These are phyloP conservation scores for Euborellia annulipes DNA, from an alignment of 1,140 invertebrate genomes.

Conservation along the genomic window DNA sequence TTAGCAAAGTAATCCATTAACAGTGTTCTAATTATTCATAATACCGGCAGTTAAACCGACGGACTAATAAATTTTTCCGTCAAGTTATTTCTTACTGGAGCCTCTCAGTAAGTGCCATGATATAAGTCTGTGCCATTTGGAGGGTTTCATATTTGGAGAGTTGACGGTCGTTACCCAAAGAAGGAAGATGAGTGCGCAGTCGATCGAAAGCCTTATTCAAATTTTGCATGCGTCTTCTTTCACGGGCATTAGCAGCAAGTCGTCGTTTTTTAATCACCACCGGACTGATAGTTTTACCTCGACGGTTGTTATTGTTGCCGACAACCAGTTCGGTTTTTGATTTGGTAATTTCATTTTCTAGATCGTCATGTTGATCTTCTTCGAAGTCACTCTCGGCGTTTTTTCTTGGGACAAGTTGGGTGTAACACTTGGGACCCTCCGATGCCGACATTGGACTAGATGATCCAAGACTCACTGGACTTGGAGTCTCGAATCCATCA, in stretches of 20 bases:
- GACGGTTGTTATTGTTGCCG: slow-evolving; percentile 13
- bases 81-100: too few relatives aligned
- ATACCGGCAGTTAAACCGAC: too few relatives aligned
- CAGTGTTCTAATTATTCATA: too few relatives aligned
- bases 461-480: slow-evolving; percentile 38
- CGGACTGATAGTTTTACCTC: slow-evolving; percentile 51
- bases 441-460: slow-evolving; percentile 27
- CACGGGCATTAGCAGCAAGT: slow-evolving; percentile 81
- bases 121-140: slow-evolving; percentile 95
- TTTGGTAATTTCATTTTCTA: neutral
- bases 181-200: slow-evolving; percentile 75
- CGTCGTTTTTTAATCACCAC: slow-evolving; percentile 65
- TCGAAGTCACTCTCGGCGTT: slow-evolving; percentile 15
- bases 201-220: slow-evolving; percentile 87
- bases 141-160: slow-evolving; percentile 94
- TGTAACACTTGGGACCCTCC: neutral
- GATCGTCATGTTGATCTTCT: slow-evolving; percentile 10
- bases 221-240: slow-evolving; percentile 85
- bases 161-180: slow-evolving; percentile 76
- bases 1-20: too few relatives aligned
- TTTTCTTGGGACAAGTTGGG: neutral
- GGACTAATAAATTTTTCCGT: too few relatives aligned
- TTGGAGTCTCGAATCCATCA: slow-evolving; percentile 42
- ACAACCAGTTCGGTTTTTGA: slow-evolving; percentile 3
- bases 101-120: slow-evolving; percentile 72